Evolutionary conservation across 2,888 invertebrate genomes (phyloP).

Genomic region (Andrena minutula): DNA sequence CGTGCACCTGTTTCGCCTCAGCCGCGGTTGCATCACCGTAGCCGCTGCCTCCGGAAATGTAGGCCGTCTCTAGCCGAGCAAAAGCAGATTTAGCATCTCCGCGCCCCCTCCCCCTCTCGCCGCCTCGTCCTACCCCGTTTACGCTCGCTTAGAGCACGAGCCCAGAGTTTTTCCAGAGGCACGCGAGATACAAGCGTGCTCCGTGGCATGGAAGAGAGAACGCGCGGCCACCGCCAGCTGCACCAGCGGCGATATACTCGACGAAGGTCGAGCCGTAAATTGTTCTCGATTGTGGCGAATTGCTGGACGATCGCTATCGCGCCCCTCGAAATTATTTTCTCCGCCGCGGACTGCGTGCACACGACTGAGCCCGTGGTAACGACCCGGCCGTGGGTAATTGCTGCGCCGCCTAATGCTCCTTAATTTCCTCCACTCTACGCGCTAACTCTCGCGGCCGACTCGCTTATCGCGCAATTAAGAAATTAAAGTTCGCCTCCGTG

Average conservation of each 20-base stretch:
- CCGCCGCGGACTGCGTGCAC: slow-evolving; percentile 26
- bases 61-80: slow-evolving; percentile 63
- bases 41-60: slow-evolving; percentile 64
- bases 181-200: slow-evolving; percentile 39
- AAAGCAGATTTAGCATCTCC: slow-evolving; percentile 65
- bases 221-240: slow-evolving; percentile 7
- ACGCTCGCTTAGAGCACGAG: slow-evolving; percentile 14
- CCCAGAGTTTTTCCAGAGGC: slow-evolving; percentile 61
- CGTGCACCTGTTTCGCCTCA: slow-evolving; percentile 62
- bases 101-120: neutral
- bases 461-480: slow-evolving; percentile 23
- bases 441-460: slow-evolving; percentile 16
- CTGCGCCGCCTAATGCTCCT: slow-evolving; percentile 11
- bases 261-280: slow-evolving; percentile 63
- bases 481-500: slow-evolving; percentile 36
- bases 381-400: slow-evolving; percentile 33
- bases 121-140: neutral
- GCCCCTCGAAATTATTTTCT: slow-evolving; percentile 60
- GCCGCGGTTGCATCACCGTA: slow-evolving; percentile 60
- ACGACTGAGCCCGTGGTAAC: slow-evolving; percentile 7
- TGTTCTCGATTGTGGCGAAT: slow-evolving; percentile 70
- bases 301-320: slow-evolving; percentile 66
- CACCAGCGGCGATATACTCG: slow-evolving; percentile 32
- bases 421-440: neutral
- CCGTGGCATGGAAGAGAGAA: slow-evolving; percentile 41